These are phyloP conservation scores for Agrochola lychnidis DNA, from an alignment of 2,888 invertebrate genomes.

Conservation along the genomic window DNA sequence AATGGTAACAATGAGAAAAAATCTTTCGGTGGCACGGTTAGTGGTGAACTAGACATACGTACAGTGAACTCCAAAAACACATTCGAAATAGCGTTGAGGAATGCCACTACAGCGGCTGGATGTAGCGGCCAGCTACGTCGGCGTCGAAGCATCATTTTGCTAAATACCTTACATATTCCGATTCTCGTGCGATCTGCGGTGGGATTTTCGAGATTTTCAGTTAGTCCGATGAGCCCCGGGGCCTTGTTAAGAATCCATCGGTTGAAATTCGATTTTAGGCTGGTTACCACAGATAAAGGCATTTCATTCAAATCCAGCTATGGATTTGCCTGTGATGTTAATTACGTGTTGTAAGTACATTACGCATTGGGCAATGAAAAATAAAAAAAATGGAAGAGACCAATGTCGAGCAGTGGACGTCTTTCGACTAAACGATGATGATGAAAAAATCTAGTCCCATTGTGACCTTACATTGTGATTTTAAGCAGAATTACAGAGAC, in stretches of 20 bases:
- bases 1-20: conserved; percentile 7
- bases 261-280: conserved; percentile 81
- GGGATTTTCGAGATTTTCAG: conserved; percentile 89
- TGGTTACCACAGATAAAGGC: conserved; percentile 74
- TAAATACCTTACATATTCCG: conserved; percentile 88
- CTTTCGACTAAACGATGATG: not conserved
- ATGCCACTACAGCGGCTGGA: conserved; percentile 62
- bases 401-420: not conserved
- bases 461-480: not conserved
- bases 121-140: conserved; percentile 42
- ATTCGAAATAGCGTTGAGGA: conserved; percentile 65
- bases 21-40: not conserved
- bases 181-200: conserved; percentile 85
- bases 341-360: conserved; percentile 12
- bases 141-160: conserved; percentile 75
- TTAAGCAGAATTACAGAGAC: not conserved
- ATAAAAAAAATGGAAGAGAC: not conserved
- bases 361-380: not conserved
- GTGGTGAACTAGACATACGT: conserved; percentile 12
- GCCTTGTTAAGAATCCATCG: conserved; percentile 87
- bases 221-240: conserved; percentile 75
- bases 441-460: not conserved
- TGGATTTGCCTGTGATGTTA: conserved; percentile 19
- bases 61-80: conserved; percentile 56
- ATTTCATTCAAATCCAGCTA: conserved; percentile 69